Percentiles rank a stretch among this genome's conserved stretches.
These are phyloP conservation scores for Aphaenogaster rudis DNA, from an alignment of 1,140 invertebrate species.

Conservation along the genomic window DNA sequence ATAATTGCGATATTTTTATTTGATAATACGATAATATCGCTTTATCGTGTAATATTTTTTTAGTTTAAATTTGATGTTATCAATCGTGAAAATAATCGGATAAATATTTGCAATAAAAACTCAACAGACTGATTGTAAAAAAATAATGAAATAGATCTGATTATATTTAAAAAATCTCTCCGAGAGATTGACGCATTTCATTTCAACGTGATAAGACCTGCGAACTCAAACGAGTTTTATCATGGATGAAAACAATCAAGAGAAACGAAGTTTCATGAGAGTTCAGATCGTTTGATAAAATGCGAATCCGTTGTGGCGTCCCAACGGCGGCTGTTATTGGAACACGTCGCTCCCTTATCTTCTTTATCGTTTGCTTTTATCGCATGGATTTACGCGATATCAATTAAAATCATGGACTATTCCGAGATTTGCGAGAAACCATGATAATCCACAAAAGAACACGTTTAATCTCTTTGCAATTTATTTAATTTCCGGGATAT, in stretches of 20 bases:
- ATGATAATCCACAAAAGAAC: neutral
- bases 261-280: constrained; percentile 53
- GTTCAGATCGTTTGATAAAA: constrained; percentile 51
- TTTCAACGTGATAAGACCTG: constrained; percentile 19
- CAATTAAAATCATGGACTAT: constrained; percentile 57
- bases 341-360: constrained; percentile 54
- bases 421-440: neutral
- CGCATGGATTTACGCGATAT: constrained; percentile 44
- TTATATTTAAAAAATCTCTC: neutral
- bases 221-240: constrained; percentile 41
- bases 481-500: neutral
- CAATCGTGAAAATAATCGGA: neutral
- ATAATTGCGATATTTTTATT: constrained; percentile 4
- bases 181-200: neutral
- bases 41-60: neutral
- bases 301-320: constrained; percentile 47
- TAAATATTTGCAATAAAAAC: constrained; percentile 2
- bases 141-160: constrained; percentile 16
- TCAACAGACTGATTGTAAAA: too few species aligned
- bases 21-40: neutral
- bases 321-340: constrained; percentile 50
- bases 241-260: constrained; percentile 53
- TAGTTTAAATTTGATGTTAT: neutral
- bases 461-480: neutral
- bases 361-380: constrained; percentile 47